phyloP scores from a whole-genome alignment of 2,888 invertebrate species.

The Branchipolynoe longqiensis region DNA sequence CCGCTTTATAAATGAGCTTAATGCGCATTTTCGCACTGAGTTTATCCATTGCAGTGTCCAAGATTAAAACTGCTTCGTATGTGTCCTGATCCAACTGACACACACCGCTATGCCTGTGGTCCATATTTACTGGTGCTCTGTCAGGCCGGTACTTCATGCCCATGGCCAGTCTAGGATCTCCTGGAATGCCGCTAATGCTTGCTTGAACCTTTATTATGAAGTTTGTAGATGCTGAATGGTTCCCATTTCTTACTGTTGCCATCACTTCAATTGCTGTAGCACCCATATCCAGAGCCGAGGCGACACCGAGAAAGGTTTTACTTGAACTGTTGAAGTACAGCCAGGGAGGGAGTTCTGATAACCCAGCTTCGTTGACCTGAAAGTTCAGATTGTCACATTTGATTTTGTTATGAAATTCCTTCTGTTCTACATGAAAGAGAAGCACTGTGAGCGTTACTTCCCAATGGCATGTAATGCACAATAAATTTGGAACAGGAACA shows the following conservation, averaged over 20 bases:
- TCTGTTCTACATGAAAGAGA: too few species aligned
- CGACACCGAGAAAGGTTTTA: slow-evolving; percentile 44
- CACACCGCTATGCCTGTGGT: neutral
- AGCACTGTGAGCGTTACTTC: too few species aligned
- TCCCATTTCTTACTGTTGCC: neutral
- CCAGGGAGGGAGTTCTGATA: slow-evolving; percentile 42
- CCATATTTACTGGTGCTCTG: neutral
- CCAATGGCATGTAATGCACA: too few species aligned
- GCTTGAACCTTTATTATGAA: slow-evolving; percentile 45
- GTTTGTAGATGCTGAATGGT: slow-evolving; percentile 16
- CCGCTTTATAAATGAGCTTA: slow-evolving; percentile 61
- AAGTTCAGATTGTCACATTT: too few species aligned
- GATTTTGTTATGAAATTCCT: too few species aligned
- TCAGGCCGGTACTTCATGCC: neutral
- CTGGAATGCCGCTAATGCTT: neutral
- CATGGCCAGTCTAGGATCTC: neutral
- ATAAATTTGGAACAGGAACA: too few species aligned
- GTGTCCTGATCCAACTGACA: slow-evolving; percentile 57
- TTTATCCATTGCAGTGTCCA: slow-evolving; percentile 59
- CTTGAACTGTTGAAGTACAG: slow-evolving; percentile 52
- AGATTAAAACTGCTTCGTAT: slow-evolving; percentile 61
- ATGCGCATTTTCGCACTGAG: slow-evolving; percentile 59
- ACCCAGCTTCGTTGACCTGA: slow-evolving; percentile 33
- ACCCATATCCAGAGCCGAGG: slow-evolving; percentile 51
- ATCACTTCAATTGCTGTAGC: slow-evolving; percentile 36